Conservation (phyloP, 2,888 invertebrate genomes). For the Nemurella pictetii region DNA sequence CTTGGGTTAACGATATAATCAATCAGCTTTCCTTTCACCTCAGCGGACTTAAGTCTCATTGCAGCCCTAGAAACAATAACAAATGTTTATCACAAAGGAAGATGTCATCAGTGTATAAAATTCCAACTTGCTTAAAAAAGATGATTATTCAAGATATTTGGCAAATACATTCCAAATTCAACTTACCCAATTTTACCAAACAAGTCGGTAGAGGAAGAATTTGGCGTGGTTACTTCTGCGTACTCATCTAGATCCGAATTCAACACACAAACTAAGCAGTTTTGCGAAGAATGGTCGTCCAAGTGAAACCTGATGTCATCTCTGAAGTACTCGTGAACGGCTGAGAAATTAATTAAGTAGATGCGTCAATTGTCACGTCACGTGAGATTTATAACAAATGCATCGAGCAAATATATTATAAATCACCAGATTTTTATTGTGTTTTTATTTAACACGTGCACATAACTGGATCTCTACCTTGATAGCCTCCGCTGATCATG, state of each 20-base stretch:
- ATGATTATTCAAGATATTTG: no score
- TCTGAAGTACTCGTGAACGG: slow-evolving; percentile 81
- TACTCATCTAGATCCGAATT: slow-evolving; percentile 47
- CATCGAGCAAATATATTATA: no score
- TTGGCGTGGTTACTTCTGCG: slow-evolving; percentile 42
- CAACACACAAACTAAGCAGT: slow-evolving; percentile 80
- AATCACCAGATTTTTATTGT: no score
- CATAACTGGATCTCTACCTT: slow-evolving; percentile 50
- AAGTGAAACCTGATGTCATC: slow-evolving; percentile 79
- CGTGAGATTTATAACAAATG: no score
- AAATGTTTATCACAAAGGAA: background rate
- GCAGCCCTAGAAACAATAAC: slow-evolving; percentile 60
- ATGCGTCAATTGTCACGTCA: background rate
- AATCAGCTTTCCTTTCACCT: slow-evolving; percentile 87
- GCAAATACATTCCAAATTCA: background rate
- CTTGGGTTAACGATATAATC: slow-evolving; percentile 93
- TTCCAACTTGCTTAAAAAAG: no score
- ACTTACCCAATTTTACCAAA: slow-evolving; percentile 71
- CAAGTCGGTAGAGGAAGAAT: slow-evolving; percentile 57
- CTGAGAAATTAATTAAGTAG: slow-evolving; percentile 47
- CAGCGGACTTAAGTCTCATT: slow-evolving; percentile 88
- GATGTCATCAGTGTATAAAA: no score
- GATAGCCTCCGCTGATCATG: slow-evolving; percentile 88
- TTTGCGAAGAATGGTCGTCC: slow-evolving; percentile 79
- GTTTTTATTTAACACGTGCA: no score